Percentiles rank a stretch among this genome's conserved stretches.
Evolutionary conservation across 2,113 vertebrate species (phyloP).

Genomic region (Petrocephalus zakoni): DNA sequence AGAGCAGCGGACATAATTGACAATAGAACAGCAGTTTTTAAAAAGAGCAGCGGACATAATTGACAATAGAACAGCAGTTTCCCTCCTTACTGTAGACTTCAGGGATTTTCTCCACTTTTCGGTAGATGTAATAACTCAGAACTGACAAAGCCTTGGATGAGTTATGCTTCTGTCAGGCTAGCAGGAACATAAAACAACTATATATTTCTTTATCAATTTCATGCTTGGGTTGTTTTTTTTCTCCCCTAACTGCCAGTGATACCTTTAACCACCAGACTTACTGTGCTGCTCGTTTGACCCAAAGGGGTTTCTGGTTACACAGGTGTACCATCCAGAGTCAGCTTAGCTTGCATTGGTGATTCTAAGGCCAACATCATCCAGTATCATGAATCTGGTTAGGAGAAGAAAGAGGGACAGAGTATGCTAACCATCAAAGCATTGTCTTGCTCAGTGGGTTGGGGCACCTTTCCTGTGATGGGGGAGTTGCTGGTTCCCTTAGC

Average conservation of each 20-base stretch:
- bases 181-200: conserved; percentile 59
- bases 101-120: conserved; percentile 37
- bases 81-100: conserved; percentile 34
- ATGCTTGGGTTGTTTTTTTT: conserved; percentile 55
- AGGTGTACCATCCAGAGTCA: conserved; percentile 78
- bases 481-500: background rate
- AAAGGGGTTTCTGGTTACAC: conserved; percentile 82
- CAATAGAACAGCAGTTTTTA: conserved; percentile 29
- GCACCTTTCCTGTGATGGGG: fast-evolving
- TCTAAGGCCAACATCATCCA: conserved; percentile 73
- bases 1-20: no score
- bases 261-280: conserved; percentile 80
- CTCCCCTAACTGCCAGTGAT: conserved; percentile 32
- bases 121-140: conserved; percentile 63
- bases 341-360: conserved; percentile 80
- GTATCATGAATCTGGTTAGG: conserved; percentile 62
- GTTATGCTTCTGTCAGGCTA: conserved; percentile 64
- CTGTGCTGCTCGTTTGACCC: conserved; percentile 78
- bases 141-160: conserved; percentile 62
- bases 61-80: conserved; percentile 37
- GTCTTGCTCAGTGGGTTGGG: background rate
- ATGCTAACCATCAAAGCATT: conserved; percentile 7
- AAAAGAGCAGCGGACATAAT: conserved; percentile 5
- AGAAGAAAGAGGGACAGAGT: conserved; percentile 2
- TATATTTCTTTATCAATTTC: conserved; percentile 71